Evolutionary conservation across 2,888 invertebrate species (phyloP).

Genomic region (Pinctada fucata): DNA sequence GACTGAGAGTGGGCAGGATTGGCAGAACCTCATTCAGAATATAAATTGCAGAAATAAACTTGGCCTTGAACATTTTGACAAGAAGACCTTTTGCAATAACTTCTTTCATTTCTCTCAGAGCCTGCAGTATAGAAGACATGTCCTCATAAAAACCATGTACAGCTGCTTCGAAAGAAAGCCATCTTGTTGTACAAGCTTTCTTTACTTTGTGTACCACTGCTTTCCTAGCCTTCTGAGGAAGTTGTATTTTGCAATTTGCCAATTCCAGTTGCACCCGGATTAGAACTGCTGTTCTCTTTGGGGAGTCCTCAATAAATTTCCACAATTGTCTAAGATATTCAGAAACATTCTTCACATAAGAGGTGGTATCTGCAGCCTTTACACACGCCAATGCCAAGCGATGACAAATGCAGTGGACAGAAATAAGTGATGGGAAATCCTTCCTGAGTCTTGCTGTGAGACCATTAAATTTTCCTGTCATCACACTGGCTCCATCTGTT

Average conservation of each 20-base stretch:
- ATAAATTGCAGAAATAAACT: slow-evolving; percentile 38
- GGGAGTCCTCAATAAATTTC: slow-evolving; percentile 49
- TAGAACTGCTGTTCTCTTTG: slow-evolving; percentile 44
- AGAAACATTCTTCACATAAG: slow-evolving; percentile 45
- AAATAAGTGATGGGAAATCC: slow-evolving; percentile 32
- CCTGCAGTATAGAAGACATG: slow-evolving; percentile 35
- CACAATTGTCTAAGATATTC: slow-evolving; percentile 38
- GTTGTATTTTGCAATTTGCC: slow-evolving; percentile 17
- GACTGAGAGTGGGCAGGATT: slow-evolving; percentile 33
- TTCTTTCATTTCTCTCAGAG: slow-evolving; percentile 34
- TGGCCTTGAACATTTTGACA: slow-evolving; percentile 35
- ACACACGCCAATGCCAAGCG: slow-evolving; percentile 45
- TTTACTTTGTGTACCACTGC: slow-evolving; percentile 33
- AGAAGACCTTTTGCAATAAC: slow-evolving; percentile 43
- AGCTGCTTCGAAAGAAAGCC: slow-evolving; percentile 47
- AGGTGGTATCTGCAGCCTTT: slow-evolving; percentile 29
- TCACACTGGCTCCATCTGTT: slow-evolving; percentile 27
- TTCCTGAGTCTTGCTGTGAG: slow-evolving; percentile 35
- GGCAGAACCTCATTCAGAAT: slow-evolving; percentile 41
- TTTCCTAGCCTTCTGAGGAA: slow-evolving; percentile 25
- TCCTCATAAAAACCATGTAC: slow-evolving; percentile 38
- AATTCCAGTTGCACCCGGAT: slow-evolving; percentile 40
- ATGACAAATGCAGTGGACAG: slow-evolving; percentile 50
- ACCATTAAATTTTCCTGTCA: slow-evolving; percentile 23
- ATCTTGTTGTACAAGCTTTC: slow-evolving; percentile 45